Percentiles rank a stretch among this genome's conserved stretches.
Evolutionary conservation across 2,797 vertebrate species (phyloP).

Genomic region (Myotis myotis): DNA sequence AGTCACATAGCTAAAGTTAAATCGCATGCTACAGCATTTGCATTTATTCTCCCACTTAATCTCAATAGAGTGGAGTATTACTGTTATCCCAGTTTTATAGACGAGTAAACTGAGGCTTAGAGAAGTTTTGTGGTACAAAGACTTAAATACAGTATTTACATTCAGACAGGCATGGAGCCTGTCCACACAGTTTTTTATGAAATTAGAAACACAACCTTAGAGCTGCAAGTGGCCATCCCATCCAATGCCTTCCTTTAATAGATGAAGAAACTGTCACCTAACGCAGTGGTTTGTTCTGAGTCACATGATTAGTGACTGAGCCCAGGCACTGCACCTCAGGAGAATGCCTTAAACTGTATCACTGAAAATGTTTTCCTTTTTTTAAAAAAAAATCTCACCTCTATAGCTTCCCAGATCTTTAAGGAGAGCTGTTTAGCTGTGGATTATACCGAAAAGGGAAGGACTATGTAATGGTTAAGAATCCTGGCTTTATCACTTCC

Average conservation of each 20-base stretch:
- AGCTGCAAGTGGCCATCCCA: background rate
- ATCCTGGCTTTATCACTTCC: background rate
- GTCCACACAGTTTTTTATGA: background rate
- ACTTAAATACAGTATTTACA: background rate
- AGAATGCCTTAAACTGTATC: background rate
- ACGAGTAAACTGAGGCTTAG: background rate
- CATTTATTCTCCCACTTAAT: background rate
- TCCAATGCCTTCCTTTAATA: background rate
- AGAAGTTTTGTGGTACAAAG: background rate
- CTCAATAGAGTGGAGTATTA: background rate
- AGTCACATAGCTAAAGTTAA: background rate
- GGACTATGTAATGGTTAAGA: background rate
- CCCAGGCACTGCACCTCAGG: background rate
- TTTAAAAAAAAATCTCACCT: background rate
- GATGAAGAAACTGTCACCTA: background rate
- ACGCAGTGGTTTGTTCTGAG: background rate
- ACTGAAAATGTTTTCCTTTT: background rate
- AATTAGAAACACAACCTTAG: background rate
- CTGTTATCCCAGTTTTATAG: background rate
- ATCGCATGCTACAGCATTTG: background rate
- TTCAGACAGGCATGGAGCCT: background rate
- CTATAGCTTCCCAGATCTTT: background rate
- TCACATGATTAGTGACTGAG: background rate
- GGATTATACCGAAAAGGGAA: background rate
- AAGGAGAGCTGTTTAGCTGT: background rate